Base-by-base conservation (phyloP, 2,888 invertebrate species). In the Hypomecis atomaria region DNA sequence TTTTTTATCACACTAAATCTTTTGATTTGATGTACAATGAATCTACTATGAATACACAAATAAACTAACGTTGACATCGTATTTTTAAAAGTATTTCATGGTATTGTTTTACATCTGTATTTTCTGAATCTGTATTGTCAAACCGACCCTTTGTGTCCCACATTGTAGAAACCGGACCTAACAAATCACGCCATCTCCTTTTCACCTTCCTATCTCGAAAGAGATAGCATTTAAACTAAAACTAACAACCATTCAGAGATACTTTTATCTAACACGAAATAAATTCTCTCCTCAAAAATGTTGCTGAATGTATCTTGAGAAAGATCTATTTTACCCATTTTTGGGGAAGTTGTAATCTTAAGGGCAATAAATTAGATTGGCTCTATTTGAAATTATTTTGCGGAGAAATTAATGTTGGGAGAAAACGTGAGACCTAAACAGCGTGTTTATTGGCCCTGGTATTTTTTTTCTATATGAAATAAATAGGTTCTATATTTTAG, bases 71-170 rank as follows among this genome's bases (percentile, higher is more conserved):
- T 23, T 23, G 7, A 40, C 5, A 6, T 33, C 1, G 9, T 33
- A 47, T 47, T 10, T 8, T 47, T 10, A 5, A 4, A n/a, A n/a
- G n/a, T 33, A 7, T 47, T 5, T 10, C 33, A 37, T 37, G 3
- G 23, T 23, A 23, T 11, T 37, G 37, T 49, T 49, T 13, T 36
- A 9, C 8, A 49, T 49, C 49, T 49, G 36, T 6, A 5, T 23
- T 37, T 49, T 36, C 11, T 37, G 37, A 37, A 23, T 49, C 37
- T 49, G 49, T 49, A 9, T 37, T 11, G 4, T 40, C 60, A 40
- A 54, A 44, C 44, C 54, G 38, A 23, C 44, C 54, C 65, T 65
- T 65, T 65, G 65, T 57, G 48, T 47, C 53, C 56, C 59, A 34
- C 9, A 49, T 38, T 59, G 37, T 43, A 7, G 38, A 52, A 61